Evolutionary conservation across 1,140 invertebrate species (phyloP).

Genomic region (Drosophila erecta): DNA sequence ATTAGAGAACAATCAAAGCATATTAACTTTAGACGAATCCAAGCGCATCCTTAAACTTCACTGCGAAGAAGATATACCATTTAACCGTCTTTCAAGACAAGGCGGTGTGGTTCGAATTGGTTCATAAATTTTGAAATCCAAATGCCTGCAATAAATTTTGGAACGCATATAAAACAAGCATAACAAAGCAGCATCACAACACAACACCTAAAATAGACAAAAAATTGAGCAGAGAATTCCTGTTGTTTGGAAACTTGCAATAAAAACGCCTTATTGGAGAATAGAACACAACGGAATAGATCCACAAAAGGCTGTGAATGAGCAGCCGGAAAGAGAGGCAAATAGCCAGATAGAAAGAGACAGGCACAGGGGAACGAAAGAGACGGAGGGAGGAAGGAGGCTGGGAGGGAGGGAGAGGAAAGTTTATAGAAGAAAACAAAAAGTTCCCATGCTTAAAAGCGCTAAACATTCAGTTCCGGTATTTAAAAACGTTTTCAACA

Average conservation of each 20-base stretch:
- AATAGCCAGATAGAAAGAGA: background rate
- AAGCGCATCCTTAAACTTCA: background rate
- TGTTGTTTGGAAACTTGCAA: conserved; percentile 70
- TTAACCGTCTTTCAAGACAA: conserved; percentile 5
- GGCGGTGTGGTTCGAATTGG: conserved; percentile 18
- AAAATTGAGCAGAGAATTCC: conserved; percentile 57
- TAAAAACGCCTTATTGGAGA: conserved; percentile 58
- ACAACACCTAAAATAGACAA: conserved; percentile 77
- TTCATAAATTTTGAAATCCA: conserved; percentile 68
- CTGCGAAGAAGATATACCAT: background rate
- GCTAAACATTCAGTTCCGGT: conserved; percentile 83
- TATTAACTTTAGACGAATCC: too few relatives aligned
- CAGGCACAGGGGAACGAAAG: background rate
- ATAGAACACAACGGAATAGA: conserved; percentile 47
- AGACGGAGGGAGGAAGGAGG: conserved; percentile 19
- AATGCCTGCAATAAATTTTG: conserved; percentile 81
- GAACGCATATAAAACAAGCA: conserved; percentile 60
- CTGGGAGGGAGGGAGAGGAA: conserved; percentile 32
- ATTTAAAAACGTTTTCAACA: conserved; percentile 81
- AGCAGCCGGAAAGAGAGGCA: conserved; percentile 10
- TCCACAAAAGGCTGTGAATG: conserved; percentile 39
- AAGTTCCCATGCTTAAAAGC: conserved; percentile 83
- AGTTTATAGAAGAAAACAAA: conserved; percentile 69
- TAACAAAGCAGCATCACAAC: conserved; percentile 47
- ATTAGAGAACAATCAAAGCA: too few relatives aligned